Percentiles rank a stretch among this genome's conserved stretches.
Evolutionary conservation across 2,113 vertebrate genomes (phyloP).

Genomic region (Promerops cafer): DNA sequence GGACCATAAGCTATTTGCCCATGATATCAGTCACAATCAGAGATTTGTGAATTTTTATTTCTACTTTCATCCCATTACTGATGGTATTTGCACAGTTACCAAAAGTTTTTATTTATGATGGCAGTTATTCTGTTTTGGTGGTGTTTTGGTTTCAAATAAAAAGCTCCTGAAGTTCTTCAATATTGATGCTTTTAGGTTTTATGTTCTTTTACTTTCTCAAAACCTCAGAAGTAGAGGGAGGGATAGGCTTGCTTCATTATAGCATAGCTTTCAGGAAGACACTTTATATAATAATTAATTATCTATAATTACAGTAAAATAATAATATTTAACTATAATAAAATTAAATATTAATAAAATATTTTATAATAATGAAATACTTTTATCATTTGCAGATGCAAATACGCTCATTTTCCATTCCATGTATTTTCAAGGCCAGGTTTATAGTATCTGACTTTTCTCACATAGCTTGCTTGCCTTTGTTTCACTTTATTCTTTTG

Average conservation of each 20-base stretch:
- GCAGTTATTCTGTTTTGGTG: neutral
- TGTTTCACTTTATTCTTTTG: neutral
- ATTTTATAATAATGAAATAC: neutral
- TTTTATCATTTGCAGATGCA: neutral
- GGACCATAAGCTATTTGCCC: neutral
- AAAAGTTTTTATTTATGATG: neutral
- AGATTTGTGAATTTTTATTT: neutral
- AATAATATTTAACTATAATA: neutral
- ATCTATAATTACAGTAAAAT: neutral
- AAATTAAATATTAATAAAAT: neutral
- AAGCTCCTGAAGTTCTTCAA: neutral
- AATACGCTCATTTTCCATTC: neutral
- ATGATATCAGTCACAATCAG: neutral
- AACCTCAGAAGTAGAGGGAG: neutral
- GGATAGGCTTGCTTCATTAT: neutral
- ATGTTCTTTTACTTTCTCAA: neutral
- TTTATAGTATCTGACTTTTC: neutral
- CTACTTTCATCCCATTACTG: neutral
- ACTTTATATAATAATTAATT: neutral
- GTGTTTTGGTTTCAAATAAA: neutral
- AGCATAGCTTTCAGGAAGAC: neutral
- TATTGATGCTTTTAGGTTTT: rapidly evolving
- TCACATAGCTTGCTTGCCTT: neutral
- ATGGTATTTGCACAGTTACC: neutral
- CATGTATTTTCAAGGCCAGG: neutral